Evolutionary conservation across 2,797 vertebrate species (phyloP), one percentile per base, ranked within the genome.

Genomic region (Pampus argenteus): DNA sequence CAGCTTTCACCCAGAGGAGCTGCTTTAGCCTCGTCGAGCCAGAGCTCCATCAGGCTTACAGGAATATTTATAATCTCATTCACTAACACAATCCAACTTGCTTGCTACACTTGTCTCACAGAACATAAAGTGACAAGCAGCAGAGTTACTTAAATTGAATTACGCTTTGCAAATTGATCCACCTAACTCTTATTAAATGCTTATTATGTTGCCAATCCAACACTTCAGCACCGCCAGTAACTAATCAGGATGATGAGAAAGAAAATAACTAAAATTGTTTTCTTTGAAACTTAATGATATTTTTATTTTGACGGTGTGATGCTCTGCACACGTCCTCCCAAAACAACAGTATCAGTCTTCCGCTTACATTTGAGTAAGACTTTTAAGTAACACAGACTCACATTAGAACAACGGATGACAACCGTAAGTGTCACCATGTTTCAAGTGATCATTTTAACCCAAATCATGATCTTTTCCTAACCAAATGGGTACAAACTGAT

Each of bases 51-150:
- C 66, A 80, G 42, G 26, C 54, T 44, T 7, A 48, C 25, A 57
- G 45, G 31, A 69, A 66, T 75, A 75, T 78, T 75, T 78, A 81
- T 71, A 48, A 59, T 38, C 60, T 66, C 60, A 75, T 74, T 78
- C 59, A 25, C 54, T 49, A 50, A 54, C 75, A 63, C 58, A 6
- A 63, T 66, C 54, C 50, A 64, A 58, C 45, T 3, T 55, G 14
- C 45, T 3, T 55, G 14, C 29, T 68, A 36, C 78, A 52, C 55
- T 74, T 72, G 74, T 78, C 72, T 66, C 36, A 34, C 40, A 54
- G 25, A 75, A 61, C 66, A 69, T 50, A 47, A 76, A 62, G 65
- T 62, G 70, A 67, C 64, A 75, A 62, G 52, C 28, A 63, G 59
- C 13, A 57, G 56, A 74, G 54, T 65, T 65, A 64, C 61, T 72